phyloP scores from a whole-genome alignment of 1,140 invertebrate genomes.

The Drosophila repleta region DNA sequence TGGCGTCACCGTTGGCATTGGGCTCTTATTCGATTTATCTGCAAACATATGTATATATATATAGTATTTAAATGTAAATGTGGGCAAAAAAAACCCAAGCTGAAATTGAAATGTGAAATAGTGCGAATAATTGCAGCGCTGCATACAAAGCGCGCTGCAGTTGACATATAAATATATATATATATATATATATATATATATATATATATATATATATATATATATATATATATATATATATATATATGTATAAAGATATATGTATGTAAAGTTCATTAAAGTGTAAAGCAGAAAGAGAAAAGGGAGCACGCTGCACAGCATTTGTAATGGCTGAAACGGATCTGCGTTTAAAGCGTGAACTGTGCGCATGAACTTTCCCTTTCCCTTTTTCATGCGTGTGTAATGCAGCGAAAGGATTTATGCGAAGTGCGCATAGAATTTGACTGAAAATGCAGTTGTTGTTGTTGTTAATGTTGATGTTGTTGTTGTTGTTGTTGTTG shows the following conservation, averaged over 20 bases:
- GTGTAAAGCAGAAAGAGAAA: conserved; percentile 20
- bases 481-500: too few relatives aligned
- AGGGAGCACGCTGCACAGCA: conserved; percentile 41
- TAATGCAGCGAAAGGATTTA: conserved; percentile 24
- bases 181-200: conserved; percentile 15
- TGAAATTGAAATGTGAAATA: conserved; percentile 10
- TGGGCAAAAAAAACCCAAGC: not conserved
- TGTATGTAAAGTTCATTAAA: conserved; percentile 10
- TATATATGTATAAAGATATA: conserved; percentile 8
- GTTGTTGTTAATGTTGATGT: not conserved
- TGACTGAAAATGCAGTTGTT: conserved; percentile 12
- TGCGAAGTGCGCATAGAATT: conserved; percentile 29
- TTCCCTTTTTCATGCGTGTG: conserved; percentile 23
- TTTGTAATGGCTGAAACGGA: conserved; percentile 65
- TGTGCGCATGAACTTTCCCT: conserved; percentile 55
- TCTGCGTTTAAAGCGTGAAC: conserved; percentile 37
- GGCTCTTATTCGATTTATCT: conserved; percentile 50
- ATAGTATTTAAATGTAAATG: not conserved
- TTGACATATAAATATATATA: conserved; percentile 53
- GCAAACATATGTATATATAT: conserved; percentile 6
- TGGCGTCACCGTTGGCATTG: conserved; percentile 87
- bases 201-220: conserved; percentile 13
- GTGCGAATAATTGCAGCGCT: conserved; percentile 32
- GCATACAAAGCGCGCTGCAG: conserved; percentile 69
- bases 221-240: conserved; percentile 11